Evolutionary conservation across 2,888 invertebrate species (phyloP).

Genomic region (Volucella bombylans): DNA sequence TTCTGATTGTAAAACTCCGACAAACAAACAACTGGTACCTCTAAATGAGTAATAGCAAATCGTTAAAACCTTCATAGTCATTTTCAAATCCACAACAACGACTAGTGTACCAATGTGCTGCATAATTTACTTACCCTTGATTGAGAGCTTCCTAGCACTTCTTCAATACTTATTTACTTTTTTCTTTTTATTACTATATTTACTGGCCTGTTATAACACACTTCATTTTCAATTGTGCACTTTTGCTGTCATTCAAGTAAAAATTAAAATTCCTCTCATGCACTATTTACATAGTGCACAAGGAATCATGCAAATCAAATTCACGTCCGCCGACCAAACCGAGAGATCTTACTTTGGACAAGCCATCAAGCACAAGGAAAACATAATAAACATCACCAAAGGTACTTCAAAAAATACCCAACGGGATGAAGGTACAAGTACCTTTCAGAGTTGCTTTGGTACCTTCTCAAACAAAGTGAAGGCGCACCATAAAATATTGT

Average conservation of each 20-base stretch:
- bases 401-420: slow-evolving; percentile 13
- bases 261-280: slow-evolving; percentile 56
- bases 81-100: no score
- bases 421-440: background rate
- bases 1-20: no score
- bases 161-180: no score
- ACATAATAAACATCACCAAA: slow-evolving; percentile 48
- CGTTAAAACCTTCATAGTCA: no score
- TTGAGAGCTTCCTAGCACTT: no score
- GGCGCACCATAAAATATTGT: no score
- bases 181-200: no score
- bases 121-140: no score
- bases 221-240: slow-evolving; percentile 2
- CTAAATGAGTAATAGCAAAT: no score
- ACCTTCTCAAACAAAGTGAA: no score
- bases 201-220: background rate
- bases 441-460: background rate
- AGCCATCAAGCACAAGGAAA: slow-evolving; percentile 28
- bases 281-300: slow-evolving; percentile 55
- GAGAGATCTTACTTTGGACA: background rate
- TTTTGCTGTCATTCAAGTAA: slow-evolving; percentile 29
- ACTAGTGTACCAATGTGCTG: no score
- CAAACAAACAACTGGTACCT: no score
- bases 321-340: slow-evolving; percentile 4
- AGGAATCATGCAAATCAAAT: slow-evolving; percentile 32